Evolutionary conservation across 2,797 vertebrate species (phyloP).

Genomic region (Paratrypauchen microcephalus): DNA sequence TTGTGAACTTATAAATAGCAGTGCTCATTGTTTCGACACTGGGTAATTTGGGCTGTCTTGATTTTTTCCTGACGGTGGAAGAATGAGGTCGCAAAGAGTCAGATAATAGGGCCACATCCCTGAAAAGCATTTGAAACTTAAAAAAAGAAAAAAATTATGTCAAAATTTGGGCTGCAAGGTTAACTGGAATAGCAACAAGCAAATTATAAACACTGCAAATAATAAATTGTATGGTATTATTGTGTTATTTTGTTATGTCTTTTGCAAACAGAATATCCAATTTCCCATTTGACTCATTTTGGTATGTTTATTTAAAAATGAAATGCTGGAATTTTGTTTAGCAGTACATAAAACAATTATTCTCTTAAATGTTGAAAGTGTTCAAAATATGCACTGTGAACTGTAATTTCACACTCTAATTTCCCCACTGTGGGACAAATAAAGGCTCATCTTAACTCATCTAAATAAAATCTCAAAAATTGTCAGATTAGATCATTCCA

Average conservation of each 20-base stretch:
- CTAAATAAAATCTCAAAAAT: too few relatives aligned
- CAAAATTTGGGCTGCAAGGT: not conserved
- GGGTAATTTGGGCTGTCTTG: slow-evolving; percentile 69
- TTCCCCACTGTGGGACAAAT: too few relatives aligned
- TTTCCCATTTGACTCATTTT: too few relatives aligned
- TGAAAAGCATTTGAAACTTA: not conserved
- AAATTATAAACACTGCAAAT: too few relatives aligned
- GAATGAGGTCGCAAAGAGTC: slow-evolving; percentile 76
- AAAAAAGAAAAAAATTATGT: not conserved
- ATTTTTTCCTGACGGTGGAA: slow-evolving; percentile 60
- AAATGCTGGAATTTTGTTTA: not conserved
- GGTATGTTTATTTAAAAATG: too few relatives aligned
- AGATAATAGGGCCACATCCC: slow-evolving; percentile 64
- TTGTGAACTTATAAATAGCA: slow-evolving; percentile 70
- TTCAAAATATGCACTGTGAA: not conserved
- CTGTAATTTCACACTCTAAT: too few relatives aligned
- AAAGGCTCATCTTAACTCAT: too few relatives aligned
- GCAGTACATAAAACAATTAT: not conserved
- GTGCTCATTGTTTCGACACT: slow-evolving; percentile 69
- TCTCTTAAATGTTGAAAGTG: not conserved
- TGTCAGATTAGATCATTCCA: not conserved
- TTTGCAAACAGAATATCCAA: too few relatives aligned
- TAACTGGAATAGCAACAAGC: too few relatives aligned
- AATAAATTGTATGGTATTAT: too few relatives aligned
- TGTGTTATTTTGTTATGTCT: too few relatives aligned